Conservation (phyloP, 2,888 invertebrate genomes). For the Tinea trinotella region DNA sequence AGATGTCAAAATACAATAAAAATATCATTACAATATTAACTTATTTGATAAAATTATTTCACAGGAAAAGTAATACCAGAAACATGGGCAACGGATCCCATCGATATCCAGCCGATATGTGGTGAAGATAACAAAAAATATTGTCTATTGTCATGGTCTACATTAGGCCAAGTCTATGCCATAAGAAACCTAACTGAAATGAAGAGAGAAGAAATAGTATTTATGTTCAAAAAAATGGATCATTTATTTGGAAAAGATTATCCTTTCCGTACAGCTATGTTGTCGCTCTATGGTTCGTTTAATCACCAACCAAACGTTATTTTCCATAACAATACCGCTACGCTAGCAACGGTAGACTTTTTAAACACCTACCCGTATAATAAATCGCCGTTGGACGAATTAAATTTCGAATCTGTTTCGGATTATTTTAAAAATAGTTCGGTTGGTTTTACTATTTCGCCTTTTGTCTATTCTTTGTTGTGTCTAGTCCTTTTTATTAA, state of each 20-base stretch:
- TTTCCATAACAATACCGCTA: constrained; percentile 74
- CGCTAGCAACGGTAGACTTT: constrained; percentile 37
- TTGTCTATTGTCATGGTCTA: constrained; percentile 79
- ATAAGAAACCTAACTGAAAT: constrained; percentile 67
- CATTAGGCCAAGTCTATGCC: constrained; percentile 78
- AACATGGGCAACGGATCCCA: constrained; percentile 40
- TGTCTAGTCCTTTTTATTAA: constrained; percentile 16
- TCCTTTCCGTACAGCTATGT: constrained; percentile 71
- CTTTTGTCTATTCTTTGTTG: background rate
- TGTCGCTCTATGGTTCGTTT: constrained; percentile 79
- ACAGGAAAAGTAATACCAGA: constrained; percentile 50
- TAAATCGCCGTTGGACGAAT: constrained; percentile 31
- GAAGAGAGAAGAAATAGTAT: constrained; percentile 77
- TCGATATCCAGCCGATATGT: constrained; percentile 72
- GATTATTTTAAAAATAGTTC: constrained; percentile 23
- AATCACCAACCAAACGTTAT: constrained; percentile 76
- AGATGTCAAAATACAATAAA: too few relatives aligned
- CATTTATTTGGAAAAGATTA: constrained; percentile 77
- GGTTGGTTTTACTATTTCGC: constrained; percentile 27
- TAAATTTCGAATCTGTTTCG: constrained; percentile 49
- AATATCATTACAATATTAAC: background rate
- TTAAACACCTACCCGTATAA: constrained; percentile 43
- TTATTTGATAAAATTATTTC: constrained; percentile 22
- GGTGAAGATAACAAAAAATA: constrained; percentile 61
- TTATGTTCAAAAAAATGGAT: constrained; percentile 79